phyloP scores from a whole-genome alignment of 2,797 vertebrate species.

The Peromyscus nudipes region DNA sequence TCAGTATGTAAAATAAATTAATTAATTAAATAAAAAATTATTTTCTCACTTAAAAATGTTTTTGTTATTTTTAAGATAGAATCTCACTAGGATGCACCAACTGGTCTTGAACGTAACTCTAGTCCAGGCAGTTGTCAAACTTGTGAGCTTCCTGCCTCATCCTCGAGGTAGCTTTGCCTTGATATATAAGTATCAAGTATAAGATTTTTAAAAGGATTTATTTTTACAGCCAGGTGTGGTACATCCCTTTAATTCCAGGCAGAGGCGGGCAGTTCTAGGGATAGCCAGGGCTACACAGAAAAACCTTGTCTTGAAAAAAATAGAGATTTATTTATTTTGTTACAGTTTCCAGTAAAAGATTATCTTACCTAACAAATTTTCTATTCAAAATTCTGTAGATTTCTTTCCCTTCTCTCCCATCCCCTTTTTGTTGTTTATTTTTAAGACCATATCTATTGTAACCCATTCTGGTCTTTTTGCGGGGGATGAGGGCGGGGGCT shows the following conservation, averaged over 20 bases:
- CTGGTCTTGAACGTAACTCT: background rate
- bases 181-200: background rate
- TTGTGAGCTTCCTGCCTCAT: background rate
- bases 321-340: background rate
- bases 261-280: background rate
- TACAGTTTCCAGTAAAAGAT: background rate
- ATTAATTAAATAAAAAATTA: background rate
- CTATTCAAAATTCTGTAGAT: conserved; percentile 30
- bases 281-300: background rate
- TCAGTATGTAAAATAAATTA: background rate
- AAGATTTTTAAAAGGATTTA: background rate
- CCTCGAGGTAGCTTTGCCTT: background rate
- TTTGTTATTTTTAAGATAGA: background rate
- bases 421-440: background rate
- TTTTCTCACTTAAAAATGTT: background rate
- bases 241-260: background rate
- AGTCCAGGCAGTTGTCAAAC: background rate
- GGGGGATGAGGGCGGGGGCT: background rate
- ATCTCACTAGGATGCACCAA: background rate
- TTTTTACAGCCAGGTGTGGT: background rate
- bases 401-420: background rate
- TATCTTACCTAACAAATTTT: background rate
- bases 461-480: background rate
- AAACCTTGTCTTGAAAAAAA: background rate
- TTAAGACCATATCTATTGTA: background rate